Base-by-base conservation (phyloP, 2,888 invertebrate genomes). In the Bruchidius siliquastri region DNA sequence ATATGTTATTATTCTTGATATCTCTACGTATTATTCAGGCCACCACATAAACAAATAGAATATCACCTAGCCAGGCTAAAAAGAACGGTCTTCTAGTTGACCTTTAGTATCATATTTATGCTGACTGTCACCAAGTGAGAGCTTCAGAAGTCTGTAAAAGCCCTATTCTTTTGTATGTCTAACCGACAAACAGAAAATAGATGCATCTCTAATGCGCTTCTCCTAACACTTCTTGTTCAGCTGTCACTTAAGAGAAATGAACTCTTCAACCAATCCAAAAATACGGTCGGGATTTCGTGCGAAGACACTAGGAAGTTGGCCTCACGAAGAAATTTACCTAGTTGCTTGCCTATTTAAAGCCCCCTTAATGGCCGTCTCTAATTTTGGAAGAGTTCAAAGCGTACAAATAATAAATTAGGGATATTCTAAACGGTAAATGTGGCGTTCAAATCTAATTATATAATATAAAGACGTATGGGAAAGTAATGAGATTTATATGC, bases 371-470 rank as follows among this genome's bases (percentile, higher is more conserved):
- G 72, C 69, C 66, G 69, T 49, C 66, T 69, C 72, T 74, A 76
- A 72, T 72, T 74, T 74, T 74, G 70, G 76, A 74, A 74, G 67
- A 67, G 71, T 76, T 76, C 74, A 74, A 74, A 74, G 76, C 70
- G 71, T 49, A 3, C 49, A 49, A 73, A 68, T 32, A 71, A 71
- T 76, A 73, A 72, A 69, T 76, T 71, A 76, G 72, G 70, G 73
- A 74, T 72, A 76, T 74, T 74, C 71, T 73, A 73, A 66, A 49
- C 49, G 49, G 49, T 49, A 49, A 49, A 49, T 49, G 49, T 49
- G 49, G 13, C 49, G 49, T 49, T 49, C 49, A 18, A 13, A 13
- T 49, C 49, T 49, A 49, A 49, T 49, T 49, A 49, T 49, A 49
- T 13, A 13, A 13, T 49, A 49, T 26, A 49, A 49, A 49, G 8